Conservation (phyloP, 2,888 invertebrate genomes). For the Cybosia mesomella region DNA sequence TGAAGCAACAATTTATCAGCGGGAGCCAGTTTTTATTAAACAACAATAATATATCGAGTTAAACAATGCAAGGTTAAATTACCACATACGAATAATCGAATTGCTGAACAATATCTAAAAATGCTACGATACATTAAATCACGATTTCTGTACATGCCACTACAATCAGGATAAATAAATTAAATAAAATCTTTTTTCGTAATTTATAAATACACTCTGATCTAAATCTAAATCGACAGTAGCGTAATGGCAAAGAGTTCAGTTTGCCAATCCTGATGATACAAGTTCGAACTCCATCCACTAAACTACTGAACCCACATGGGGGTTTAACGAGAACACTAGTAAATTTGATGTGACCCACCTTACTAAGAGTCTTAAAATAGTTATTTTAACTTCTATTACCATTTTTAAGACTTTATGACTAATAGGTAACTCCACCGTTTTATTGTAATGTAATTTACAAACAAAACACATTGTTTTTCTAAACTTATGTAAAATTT, state of each 20-base stretch:
- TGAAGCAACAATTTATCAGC: not conserved
- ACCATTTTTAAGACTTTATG: constrained; percentile 43
- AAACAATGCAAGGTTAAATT: constrained; percentile 36
- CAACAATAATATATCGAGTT: constrained; percentile 12
- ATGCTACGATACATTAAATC: constrained; percentile 34
- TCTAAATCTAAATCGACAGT: constrained; percentile 43
- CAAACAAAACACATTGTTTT: constrained; percentile 48
- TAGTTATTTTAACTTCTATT: constrained; percentile 33
- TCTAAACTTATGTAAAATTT: constrained; percentile 30
- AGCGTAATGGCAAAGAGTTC: not conserved
- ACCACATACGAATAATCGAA: constrained; percentile 17
- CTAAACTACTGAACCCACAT: not conserved
- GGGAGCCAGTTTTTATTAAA: not conserved
- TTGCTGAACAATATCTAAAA: constrained; percentile 29
- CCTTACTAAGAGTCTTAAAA: not conserved
- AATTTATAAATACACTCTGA: constrained; percentile 77
- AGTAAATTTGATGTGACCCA: not conserved
- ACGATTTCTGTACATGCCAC: constrained; percentile 43
- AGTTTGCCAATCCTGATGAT: not conserved
- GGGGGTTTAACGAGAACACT: not conserved
- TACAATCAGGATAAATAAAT: constrained; percentile 68
- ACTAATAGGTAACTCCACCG: constrained; percentile 84
- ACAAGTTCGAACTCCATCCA: not conserved
- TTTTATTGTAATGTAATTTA: constrained; percentile 60
- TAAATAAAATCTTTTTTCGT: constrained; percentile 67